phyloP scores from a whole-genome alignment of 2,113 vertebrate species.

The Onychostruthus taczanowskii region DNA sequence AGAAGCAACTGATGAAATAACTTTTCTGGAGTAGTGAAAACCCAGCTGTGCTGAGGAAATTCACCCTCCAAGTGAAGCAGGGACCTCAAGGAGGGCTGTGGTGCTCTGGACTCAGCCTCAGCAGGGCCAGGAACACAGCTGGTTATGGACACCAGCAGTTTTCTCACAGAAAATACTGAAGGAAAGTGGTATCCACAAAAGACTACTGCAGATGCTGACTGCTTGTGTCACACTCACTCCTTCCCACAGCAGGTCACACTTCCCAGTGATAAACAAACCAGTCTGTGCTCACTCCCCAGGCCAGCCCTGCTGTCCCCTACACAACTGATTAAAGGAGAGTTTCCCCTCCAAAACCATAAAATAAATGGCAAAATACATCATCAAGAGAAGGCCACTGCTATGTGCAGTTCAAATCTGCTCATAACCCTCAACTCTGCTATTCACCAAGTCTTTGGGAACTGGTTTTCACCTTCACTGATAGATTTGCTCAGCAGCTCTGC shows the following conservation, averaged over 20 bases:
- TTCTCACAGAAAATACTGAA: not conserved
- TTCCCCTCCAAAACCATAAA: not conserved
- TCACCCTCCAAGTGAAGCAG: not conserved
- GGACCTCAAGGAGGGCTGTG: not conserved
- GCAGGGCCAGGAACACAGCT: not conserved
- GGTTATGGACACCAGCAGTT: not conserved
- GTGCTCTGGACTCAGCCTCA: not conserved
- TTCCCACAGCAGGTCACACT: not conserved
- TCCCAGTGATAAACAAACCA: not conserved
- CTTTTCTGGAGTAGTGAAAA: not conserved
- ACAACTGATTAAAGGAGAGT: not conserved
- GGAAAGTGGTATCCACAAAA: not conserved
- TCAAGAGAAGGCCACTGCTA: not conserved
- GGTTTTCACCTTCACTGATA: conserved; percentile 18
- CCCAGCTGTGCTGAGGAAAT: conserved; percentile 3
- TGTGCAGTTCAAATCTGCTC: not conserved
- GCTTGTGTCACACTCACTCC: not conserved
- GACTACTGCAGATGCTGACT: not conserved
- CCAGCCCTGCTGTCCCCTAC: not conserved
- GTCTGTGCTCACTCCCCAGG: not conserved
- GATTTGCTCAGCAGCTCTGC: not conserved
- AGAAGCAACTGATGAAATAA: not conserved
- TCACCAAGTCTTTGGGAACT: not conserved
- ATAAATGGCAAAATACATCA: not conserved
- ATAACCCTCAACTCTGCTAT: not conserved